phyloP scores from a whole-genome alignment of 2,888 invertebrate genomes.

The Hetaerina titia region DNA sequence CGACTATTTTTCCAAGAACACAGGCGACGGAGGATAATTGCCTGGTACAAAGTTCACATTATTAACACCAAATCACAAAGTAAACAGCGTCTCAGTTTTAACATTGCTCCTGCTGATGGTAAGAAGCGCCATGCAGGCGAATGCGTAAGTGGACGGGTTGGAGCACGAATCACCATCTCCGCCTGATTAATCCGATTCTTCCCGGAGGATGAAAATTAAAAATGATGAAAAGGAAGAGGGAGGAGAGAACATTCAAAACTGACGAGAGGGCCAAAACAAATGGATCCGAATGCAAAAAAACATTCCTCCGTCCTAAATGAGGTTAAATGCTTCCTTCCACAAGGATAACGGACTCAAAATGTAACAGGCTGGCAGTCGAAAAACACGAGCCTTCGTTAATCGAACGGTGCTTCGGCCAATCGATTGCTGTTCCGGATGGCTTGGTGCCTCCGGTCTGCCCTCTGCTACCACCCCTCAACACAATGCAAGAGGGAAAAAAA shows the following conservation, averaged over 20 bases:
- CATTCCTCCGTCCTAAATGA: not conserved
- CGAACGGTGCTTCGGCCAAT: not conserved
- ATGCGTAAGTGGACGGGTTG: not conserved
- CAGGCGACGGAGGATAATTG: too few species aligned
- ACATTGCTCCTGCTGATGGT: too few species aligned
- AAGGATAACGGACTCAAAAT: not conserved
- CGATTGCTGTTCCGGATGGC: not conserved
- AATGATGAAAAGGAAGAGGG: too few species aligned
- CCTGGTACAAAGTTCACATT: too few species aligned
- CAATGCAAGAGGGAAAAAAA: too few species aligned
- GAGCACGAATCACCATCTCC: not conserved
- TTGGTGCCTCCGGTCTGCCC: not conserved
- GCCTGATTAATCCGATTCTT: not conserved
- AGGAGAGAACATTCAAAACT: not conserved
- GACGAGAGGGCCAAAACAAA: not conserved
- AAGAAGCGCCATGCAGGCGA: not conserved
- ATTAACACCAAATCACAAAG: too few species aligned
- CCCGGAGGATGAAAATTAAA: not conserved
- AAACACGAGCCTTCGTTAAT: not conserved
- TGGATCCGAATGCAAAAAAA: not conserved
- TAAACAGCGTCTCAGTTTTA: too few species aligned
- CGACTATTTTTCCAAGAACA: too few species aligned
- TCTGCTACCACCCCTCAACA: not conserved
- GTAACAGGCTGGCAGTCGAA: not conserved
- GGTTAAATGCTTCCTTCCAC: not conserved